A percentile compares a stretch with the other conserved stretches of the same genome.
These are phyloP conservation scores for Cerceris rybyensis DNA, from an alignment of 2,888 invertebrate species.

Conservation along the genomic window DNA sequence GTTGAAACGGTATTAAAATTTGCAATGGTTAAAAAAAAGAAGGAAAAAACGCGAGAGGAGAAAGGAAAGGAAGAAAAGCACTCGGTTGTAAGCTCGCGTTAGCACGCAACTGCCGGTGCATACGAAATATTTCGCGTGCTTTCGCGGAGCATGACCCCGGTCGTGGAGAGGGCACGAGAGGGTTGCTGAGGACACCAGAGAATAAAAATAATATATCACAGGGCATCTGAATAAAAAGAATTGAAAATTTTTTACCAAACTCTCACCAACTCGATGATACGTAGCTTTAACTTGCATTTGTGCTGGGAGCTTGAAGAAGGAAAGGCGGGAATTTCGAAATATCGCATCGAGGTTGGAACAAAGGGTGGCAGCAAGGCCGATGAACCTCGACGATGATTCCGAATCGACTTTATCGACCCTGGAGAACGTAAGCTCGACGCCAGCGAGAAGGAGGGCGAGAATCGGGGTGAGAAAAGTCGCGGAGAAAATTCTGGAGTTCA, in stretches of 20 bases:
- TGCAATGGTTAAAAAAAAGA: slow-evolving; percentile 11
- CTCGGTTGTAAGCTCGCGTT: slow-evolving; percentile 20
- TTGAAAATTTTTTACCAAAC: neutral
- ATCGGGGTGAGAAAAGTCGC: no score
- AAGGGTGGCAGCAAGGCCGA: neutral
- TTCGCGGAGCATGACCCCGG: slow-evolving; percentile 37
- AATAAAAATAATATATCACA: slow-evolving; percentile 17
- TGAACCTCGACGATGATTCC: neutral
- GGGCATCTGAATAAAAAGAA: neutral
- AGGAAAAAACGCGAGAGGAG: neutral
- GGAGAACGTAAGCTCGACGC: slow-evolving; percentile 4
- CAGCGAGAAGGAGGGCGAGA: neutral
- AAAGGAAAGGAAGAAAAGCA: slow-evolving; percentile 12
- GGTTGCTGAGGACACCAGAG: slow-evolving; percentile 13
- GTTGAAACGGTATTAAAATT: slow-evolving; percentile 21
- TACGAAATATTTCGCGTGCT: slow-evolving; percentile 44
- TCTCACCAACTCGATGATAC: neutral
- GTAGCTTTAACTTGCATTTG: no score
- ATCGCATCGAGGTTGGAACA: neutral
- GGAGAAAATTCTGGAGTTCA: no score
- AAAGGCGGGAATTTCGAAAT: neutral
- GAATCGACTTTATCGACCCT: slow-evolving; percentile 22
- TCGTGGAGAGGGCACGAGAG: slow-evolving; percentile 8
- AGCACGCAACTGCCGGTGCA: slow-evolving; percentile 43
- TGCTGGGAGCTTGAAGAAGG: no score